phyloP scores from a whole-genome alignment of 2,888 invertebrate genomes.

The Sepioteuthis lessoniana region DNA sequence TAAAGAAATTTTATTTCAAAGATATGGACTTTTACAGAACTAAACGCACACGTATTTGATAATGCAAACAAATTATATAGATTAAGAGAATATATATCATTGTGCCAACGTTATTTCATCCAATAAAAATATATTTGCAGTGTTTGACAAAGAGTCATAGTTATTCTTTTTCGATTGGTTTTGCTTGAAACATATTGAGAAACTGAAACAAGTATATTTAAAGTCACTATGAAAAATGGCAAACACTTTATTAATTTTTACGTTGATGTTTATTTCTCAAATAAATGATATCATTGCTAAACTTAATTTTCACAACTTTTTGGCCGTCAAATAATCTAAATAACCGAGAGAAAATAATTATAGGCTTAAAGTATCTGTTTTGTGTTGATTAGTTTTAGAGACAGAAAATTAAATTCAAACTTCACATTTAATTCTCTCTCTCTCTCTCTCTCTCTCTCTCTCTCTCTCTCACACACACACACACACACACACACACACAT shows the following conservation, averaged over 20 bases:
- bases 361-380: neutral
- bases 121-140: no score
- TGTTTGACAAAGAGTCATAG: no score
- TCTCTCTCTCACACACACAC: constrained; percentile 46
- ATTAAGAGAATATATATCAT: no score
- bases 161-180: neutral
- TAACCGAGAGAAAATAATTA: neutral
- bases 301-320: neutral
- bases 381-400: neutral
- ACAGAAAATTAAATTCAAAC: neutral
- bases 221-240: neutral
- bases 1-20: no score
- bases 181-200: neutral
- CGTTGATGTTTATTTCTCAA: neutral
- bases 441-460: neutral
- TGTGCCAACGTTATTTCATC: no score
- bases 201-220: neutral
- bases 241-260: neutral
- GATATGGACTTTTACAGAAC: no score
- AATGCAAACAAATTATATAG: no score
- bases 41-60: no score
- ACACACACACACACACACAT: neutral
- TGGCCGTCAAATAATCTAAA: neutral
- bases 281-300: neutral
- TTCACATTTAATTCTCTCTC: neutral